Conservation (phyloP, 2,888 invertebrate genomes). For the Cerastis leucographa region DNA sequence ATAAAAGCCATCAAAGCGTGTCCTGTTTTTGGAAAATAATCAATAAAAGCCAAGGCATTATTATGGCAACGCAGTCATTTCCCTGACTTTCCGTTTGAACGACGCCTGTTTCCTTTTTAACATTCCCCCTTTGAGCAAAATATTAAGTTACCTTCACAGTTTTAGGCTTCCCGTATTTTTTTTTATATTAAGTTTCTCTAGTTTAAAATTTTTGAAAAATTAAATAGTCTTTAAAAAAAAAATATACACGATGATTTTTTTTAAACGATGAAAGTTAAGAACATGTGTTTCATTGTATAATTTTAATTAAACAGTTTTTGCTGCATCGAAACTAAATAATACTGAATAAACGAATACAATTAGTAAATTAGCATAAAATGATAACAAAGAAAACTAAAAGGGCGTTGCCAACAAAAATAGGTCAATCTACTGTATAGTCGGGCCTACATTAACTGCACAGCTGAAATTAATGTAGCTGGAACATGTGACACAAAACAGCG, state of each 20-base stretch:
- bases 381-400: slow-evolving; percentile 54
- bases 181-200: not conserved
- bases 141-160: slow-evolving; percentile 57
- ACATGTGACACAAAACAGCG: slow-evolving; percentile 59
- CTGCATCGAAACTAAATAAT: not conserved
- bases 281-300: not conserved
- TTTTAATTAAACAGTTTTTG: not conserved
- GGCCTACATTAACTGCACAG: slow-evolving; percentile 44
- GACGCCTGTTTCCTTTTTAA: slow-evolving; percentile 61
- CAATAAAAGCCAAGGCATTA: slow-evolving; percentile 61
- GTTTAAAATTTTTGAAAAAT: not conserved
- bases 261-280: not conserved
- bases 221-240: not conserved
- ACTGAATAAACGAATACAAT: slow-evolving; percentile 16
- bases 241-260: not conserved
- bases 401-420: slow-evolving; percentile 67
- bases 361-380: slow-evolving; percentile 30
- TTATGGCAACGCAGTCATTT: slow-evolving; percentile 69
- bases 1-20: slow-evolving; percentile 31
- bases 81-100: slow-evolving; percentile 61
- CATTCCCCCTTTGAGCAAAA: slow-evolving; percentile 61
- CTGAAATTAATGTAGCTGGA: slow-evolving; percentile 64
- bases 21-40: slow-evolving; percentile 58
- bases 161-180: not conserved
- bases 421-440: slow-evolving; percentile 53